These are phyloP conservation scores for Tachina lurida DNA, from an alignment of 2,888 invertebrate genomes.

Conservation along the genomic window DNA sequence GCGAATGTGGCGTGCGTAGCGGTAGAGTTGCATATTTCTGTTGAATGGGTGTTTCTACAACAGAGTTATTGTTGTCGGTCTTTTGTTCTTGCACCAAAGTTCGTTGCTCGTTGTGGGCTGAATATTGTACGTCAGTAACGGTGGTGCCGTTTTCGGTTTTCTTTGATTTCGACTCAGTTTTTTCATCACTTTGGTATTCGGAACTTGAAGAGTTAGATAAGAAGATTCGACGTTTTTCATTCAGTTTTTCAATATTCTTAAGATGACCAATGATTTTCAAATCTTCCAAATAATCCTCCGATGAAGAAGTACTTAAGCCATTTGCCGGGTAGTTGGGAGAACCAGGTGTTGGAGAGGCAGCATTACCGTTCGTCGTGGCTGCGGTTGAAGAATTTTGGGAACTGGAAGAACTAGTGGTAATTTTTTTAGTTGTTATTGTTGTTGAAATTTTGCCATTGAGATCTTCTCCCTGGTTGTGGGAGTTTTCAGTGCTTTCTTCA, in stretches of 20 bases:
- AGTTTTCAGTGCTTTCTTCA: slow-evolving; percentile 68
- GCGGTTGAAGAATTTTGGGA: slow-evolving; percentile 50
- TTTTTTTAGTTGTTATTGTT: slow-evolving; percentile 64
- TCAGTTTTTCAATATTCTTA: slow-evolving; percentile 77
- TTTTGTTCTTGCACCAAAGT: slow-evolving; percentile 57
- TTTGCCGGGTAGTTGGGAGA: slow-evolving; percentile 34
- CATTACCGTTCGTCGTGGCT: slow-evolving; percentile 43
- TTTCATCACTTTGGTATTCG: slow-evolving; percentile 73
- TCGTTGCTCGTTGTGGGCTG: slow-evolving; percentile 47
- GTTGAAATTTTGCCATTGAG: slow-evolving; percentile 61
- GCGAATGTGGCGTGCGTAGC: slow-evolving; percentile 73
- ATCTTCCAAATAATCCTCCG: slow-evolving; percentile 69
- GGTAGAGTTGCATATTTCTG: slow-evolving; percentile 68
- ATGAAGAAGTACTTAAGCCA: slow-evolving; percentile 61
- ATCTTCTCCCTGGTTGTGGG: slow-evolving; percentile 63
- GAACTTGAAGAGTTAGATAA: slow-evolving; percentile 75
- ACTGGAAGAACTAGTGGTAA: slow-evolving; percentile 66
- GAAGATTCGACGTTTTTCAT: slow-evolving; percentile 78
- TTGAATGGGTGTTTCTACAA: slow-evolving; percentile 24
- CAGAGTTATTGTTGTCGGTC: slow-evolving; percentile 52
- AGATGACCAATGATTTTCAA: slow-evolving; percentile 77
- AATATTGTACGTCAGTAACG: slow-evolving; percentile 45
- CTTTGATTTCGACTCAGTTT: slow-evolving; percentile 59
- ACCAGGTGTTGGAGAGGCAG: slow-evolving; percentile 40
- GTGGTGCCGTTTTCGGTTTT: slow-evolving; percentile 36